Conservation (phyloP, 1,140 invertebrate genomes). For the Drosophila novamexicana region DNA sequence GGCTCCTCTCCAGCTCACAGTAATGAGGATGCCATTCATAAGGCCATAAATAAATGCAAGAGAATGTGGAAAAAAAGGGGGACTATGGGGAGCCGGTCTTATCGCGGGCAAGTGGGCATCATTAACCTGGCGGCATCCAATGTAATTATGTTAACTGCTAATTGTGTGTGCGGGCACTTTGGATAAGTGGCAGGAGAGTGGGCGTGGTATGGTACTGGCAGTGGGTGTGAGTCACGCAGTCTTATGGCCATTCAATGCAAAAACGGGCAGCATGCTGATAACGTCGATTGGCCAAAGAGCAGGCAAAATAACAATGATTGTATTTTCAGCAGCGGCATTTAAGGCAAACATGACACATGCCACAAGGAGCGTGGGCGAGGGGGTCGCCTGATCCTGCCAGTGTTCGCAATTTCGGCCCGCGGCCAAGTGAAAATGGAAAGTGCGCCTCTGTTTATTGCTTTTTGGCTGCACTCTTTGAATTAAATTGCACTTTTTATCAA, state of each 20-base stretch:
- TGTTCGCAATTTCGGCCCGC: not conserved
- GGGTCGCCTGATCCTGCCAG: not conserved
- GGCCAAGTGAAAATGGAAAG: slow-evolving; percentile 24
- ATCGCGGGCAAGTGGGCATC: slow-evolving; percentile 60
- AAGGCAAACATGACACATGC: slow-evolving; percentile 31
- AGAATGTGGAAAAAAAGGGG: not conserved
- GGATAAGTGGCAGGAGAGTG: not conserved
- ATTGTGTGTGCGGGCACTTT: slow-evolving; percentile 50
- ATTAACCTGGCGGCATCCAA: slow-evolving; percentile 68
- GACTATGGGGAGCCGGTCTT: slow-evolving; percentile 32
- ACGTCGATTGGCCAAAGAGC: slow-evolving; percentile 44
- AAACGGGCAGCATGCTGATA: slow-evolving; percentile 35
- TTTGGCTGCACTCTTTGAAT: slow-evolving; percentile 24
- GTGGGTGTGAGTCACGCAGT: not conserved
- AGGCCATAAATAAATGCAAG: slow-evolving; percentile 60
- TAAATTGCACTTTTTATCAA: slow-evolving; percentile 42
- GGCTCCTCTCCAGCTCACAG: slow-evolving; percentile 21
- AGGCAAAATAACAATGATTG: slow-evolving; percentile 23
- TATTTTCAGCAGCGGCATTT: slow-evolving; percentile 29
- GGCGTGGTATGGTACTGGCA: not conserved
- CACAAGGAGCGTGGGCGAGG: not conserved
- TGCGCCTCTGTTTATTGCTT: slow-evolving; percentile 2
- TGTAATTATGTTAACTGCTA: slow-evolving; percentile 74
- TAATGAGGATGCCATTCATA: slow-evolving; percentile 53
- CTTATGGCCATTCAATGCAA: slow-evolving; percentile 24